Conservation (phyloP, 2,113 vertebrate species). For the Ploceus nigricollis region DNA sequence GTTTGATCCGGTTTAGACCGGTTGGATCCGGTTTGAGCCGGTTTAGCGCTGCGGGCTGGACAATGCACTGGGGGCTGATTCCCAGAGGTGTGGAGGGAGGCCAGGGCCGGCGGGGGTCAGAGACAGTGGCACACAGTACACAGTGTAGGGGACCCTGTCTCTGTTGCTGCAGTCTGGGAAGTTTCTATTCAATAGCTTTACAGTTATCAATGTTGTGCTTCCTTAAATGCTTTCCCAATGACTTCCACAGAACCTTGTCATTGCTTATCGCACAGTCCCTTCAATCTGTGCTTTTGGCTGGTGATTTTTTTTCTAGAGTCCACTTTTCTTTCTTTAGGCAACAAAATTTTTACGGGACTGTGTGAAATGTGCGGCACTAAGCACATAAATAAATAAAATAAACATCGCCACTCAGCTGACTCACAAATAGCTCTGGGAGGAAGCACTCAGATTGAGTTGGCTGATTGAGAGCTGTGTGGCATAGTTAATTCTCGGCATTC, state of each 20-base stretch:
- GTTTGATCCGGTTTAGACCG: too few species aligned
- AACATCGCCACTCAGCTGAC: neutral
- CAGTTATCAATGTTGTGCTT: neutral
- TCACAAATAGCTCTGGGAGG: neutral
- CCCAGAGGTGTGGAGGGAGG: too few species aligned
- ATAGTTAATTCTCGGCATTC: fast-evolving
- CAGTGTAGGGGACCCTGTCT: too few species aligned
- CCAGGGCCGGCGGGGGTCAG: too few species aligned
- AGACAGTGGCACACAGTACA: too few species aligned
- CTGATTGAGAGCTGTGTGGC: neutral
- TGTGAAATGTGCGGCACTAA: neutral
- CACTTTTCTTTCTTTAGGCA: neutral
- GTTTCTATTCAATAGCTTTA: neutral
- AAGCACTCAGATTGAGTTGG: neutral
- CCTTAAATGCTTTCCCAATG: neutral
- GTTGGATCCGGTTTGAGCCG: too few species aligned
- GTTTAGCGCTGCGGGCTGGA: too few species aligned
- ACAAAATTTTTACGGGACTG: neutral
- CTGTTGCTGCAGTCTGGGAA: neutral
- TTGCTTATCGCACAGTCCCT: neutral
- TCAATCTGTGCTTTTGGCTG: neutral
- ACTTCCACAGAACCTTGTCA: neutral
- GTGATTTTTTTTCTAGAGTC: neutral
- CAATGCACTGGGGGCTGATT: too few species aligned
- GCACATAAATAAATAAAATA: too few species aligned